A percentile compares a stretch with the other conserved stretches of the same genome.
phyloP scores from a whole-genome alignment of 2,797 vertebrate species.

The Chanos chanos region DNA sequence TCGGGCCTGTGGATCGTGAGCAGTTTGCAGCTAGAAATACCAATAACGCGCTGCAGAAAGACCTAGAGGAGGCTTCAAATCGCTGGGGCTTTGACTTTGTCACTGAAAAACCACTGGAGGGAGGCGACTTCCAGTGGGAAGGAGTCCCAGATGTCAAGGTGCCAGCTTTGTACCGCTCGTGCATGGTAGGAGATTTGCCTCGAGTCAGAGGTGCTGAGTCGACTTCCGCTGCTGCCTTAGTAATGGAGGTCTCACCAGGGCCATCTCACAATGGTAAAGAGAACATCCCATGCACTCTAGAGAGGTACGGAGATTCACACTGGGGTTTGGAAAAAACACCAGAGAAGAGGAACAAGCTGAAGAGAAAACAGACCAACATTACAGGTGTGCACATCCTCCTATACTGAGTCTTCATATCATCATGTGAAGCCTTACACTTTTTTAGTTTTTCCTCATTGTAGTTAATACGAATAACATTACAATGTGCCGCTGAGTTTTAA shows the following conservation, averaged over 20 bases:
- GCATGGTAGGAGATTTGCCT: background rate
- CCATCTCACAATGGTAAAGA: conserved; percentile 49
- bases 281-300: conserved; percentile 48
- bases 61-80: conserved; percentile 73
- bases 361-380: conserved; percentile 84
- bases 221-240: background rate
- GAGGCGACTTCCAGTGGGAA: conserved; percentile 81
- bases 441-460: too few species aligned
- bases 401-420: background rate
- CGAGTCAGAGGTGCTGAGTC: background rate
- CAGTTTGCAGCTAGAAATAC: too few species aligned
- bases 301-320: conserved; percentile 32
- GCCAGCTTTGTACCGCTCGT: conserved; percentile 64
- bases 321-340: conserved; percentile 52
- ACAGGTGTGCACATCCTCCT: conserved; percentile 69
- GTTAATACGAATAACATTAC: too few species aligned
- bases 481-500: too few species aligned
- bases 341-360: conserved; percentile 53
- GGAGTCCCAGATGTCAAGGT: conserved; percentile 58
- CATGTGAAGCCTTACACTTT: too few species aligned
- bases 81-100: conserved; percentile 92
- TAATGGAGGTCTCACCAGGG: background rate
- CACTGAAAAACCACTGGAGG: conserved; percentile 77
- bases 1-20: conserved; percentile 81
- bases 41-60: conserved; percentile 56